Evolutionary conservation across 1,140 invertebrate species (phyloP), one percentile per base, ranked within the genome.

Genomic region (Drosophila persimilis): DNA sequence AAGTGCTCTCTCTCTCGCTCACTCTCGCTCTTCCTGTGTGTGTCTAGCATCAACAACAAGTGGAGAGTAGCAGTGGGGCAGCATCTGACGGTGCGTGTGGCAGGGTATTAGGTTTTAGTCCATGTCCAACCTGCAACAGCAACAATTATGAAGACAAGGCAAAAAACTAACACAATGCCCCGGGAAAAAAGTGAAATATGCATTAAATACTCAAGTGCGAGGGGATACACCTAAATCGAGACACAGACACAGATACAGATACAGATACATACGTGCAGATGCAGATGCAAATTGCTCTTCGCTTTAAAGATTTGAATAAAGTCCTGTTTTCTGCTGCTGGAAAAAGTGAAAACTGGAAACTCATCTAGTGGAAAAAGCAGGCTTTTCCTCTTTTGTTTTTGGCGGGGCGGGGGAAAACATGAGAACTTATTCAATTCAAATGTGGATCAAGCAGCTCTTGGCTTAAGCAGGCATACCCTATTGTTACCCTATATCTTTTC

Each of bases 151-250:
- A 69, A 74, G 58, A 75, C 45, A 43, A 60, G 31, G 46, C 31
- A 61, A 61, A 61, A 45, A 69, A 75, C 58, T 52, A 65, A 48
- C 67, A 73, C 78, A 81, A 70, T 62, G 79, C 54, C 58, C 17
- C 3, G 44, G 13, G 20, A 62, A 60, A 47, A 47, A 57, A 51
- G 57, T 72, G 50, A 74, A 78, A 88, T 88, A 88, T 75, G 83
- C 71, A 81, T 86, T 55, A 70, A 75, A 78, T 78, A 66, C 78
- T 81, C 66, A 83, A 86, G 77, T 75, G 74, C 67, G 73, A 43
- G 22, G 57, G 44, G 29, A 45, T 26, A 29, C 11, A 15, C 22
- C 43, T 43, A 62, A 15, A 46, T 20, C 54, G 5, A 47, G 46
- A 41, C 52, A 62, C 20, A 52, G 35, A 67, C 52, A 62, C 20